Evolutionary conservation across 2,797 vertebrate species (phyloP).

Genomic region (Melanotaenia nigrans): DNA sequence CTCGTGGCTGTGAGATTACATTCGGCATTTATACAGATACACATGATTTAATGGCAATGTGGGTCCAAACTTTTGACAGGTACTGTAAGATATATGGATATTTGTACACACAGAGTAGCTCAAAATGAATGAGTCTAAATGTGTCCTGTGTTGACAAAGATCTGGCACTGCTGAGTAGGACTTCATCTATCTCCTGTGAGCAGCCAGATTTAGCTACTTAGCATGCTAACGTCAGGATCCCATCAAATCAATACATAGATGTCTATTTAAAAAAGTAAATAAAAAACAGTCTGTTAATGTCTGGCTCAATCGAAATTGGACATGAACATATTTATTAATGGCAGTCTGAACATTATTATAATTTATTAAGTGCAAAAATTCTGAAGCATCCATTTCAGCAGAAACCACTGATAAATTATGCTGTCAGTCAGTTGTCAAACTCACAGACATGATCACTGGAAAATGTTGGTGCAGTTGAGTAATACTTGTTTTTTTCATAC

Average conservation of each 20-base stretch:
- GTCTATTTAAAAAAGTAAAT: neutral
- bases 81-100: too few relatives aligned
- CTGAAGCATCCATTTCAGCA: slow-evolving; percentile 12
- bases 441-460: slow-evolving; percentile 16
- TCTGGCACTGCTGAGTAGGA: neutral
- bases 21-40: neutral
- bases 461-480: slow-evolving; percentile 22
- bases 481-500: slow-evolving; percentile 10
- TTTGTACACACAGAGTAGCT: too few relatives aligned
- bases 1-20: neutral
- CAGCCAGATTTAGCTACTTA: neutral
- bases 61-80: too few relatives aligned
- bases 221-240: neutral
- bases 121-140: too few relatives aligned
- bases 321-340: neutral
- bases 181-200: neutral
- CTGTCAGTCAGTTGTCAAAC: slow-evolving; percentile 45
- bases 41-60: too few relatives aligned
- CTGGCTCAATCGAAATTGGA: too few relatives aligned
- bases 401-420: slow-evolving; percentile 10
- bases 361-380: slow-evolving; percentile 8
- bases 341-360: slow-evolving; percentile 7
- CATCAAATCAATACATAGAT: neutral
- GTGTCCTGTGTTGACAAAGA: too few relatives aligned
- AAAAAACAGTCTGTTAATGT: neutral